Conservation (phyloP, 2,888 invertebrate genomes). For the Diachrysia chrysitis region DNA sequence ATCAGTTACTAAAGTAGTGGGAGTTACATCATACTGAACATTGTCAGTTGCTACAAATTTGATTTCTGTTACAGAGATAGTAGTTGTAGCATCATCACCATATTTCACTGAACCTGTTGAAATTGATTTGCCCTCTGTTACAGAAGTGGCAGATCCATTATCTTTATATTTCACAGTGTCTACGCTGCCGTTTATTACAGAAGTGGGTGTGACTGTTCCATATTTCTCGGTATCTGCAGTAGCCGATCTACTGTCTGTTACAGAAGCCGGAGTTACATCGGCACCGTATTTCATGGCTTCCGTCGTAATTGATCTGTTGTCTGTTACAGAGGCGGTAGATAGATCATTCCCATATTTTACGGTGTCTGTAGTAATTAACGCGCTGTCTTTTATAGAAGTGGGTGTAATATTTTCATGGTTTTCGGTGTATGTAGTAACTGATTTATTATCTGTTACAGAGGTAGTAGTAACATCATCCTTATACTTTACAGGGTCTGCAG, state of each 20-base stretch:
- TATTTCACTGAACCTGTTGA: background rate
- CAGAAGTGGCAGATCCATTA: background rate
- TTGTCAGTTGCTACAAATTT: background rate
- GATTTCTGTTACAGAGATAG: background rate
- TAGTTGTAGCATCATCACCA: background rate
- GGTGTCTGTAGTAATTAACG: no score
- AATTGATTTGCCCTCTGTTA: background rate
- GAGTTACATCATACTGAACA: background rate
- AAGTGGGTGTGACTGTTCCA: background rate
- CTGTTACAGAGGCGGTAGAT: background rate
- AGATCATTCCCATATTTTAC: background rate
- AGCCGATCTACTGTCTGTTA: background rate
- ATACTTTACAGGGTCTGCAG: background rate
- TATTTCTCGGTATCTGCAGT: background rate
- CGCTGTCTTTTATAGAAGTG: background rate
- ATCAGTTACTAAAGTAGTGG: background rate
- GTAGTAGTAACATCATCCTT: background rate
- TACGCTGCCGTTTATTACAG: background rate
- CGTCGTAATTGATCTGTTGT: background rate
- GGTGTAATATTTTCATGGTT: background rate
- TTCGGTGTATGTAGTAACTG: background rate
- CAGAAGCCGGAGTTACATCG: background rate
- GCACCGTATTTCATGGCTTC: background rate
- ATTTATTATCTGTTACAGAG: background rate
- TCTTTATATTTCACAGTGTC: background rate